Base-by-base conservation (phyloP, 2,113 vertebrate genomes). In the Bombycilla garrulus region DNA sequence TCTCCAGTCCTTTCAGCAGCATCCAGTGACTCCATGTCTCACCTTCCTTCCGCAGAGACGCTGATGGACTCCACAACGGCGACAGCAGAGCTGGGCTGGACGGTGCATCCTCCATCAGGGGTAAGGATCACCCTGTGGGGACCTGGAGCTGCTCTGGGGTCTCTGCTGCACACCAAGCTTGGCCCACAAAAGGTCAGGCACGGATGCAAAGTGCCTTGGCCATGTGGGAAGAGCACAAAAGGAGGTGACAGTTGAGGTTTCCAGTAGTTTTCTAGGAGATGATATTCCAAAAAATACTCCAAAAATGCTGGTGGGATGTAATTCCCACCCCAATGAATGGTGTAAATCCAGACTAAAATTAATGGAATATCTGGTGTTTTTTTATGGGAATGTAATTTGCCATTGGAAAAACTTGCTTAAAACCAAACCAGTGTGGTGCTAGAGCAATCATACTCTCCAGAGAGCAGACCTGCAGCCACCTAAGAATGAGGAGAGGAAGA, bases 51-150 rank as follows among this genome's bases (percentile, higher is more conserved):
- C 95, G 51, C 98, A 99, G 99, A 99, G 97, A 99, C 98, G 0
- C 96, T 99, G 96, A 99, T 99, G 99, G 99, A 99, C 90, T 99
- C 99, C 54, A 99, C 99, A 5, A 99, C 98, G 3, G 99, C 99
- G 1, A 99, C 99, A 1, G 99, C 99, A 35, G 99, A 99, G 96
- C 98, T 99, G 81, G 99, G 99, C 87, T 99, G 99, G 99, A 99
- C 97, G 2, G 99, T 99, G 77, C 97, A 98, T 93, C 99, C 99
- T 82, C 97, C 98, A 1, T 98, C 98, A 15, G 99, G 99, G 98
- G 99, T 99, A 88, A 99, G 99, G 53, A 60, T 97, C 71, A 9
- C 10, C 42, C 38, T 2, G 0, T 0, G 1, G 67, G 36, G 15
- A 1, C 26, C 7, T 4, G 7, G 26, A 38, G 65, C 54, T 11